Evolutionary conservation across 2,113 vertebrate genomes (phyloP).

Genomic region (Chunga burmeisteri): DNA sequence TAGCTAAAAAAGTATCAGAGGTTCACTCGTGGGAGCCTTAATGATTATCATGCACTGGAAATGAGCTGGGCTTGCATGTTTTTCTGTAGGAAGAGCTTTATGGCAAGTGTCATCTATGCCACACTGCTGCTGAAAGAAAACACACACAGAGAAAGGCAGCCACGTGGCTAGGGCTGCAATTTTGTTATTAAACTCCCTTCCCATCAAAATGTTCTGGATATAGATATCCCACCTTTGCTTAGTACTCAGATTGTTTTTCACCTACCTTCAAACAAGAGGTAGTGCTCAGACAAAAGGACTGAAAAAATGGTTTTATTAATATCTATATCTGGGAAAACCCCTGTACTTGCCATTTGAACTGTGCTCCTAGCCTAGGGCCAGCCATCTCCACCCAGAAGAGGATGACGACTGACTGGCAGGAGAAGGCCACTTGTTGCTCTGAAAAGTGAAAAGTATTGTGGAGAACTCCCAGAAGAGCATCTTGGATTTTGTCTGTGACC

Average conservation of each 20-base stretch:
- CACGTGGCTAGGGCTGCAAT: background rate
- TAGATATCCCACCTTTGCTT: background rate
- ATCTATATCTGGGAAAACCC: background rate
- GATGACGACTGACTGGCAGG: background rate
- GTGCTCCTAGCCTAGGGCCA: background rate
- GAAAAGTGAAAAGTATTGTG: background rate
- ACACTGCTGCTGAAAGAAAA: slow-evolving; percentile 14
- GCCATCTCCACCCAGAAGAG: background rate
- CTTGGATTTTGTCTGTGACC: background rate
- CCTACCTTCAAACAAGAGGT: background rate
- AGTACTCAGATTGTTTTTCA: background rate
- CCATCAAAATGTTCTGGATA: background rate
- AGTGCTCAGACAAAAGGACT: background rate
- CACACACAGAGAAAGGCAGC: background rate
- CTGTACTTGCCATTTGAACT: background rate
- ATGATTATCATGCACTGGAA: slow-evolving; percentile 2
- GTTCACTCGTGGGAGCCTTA: background rate
- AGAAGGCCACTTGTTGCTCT: background rate
- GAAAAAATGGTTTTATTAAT: background rate
- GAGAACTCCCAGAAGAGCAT: background rate
- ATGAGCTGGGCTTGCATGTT: slow-evolving; percentile 19
- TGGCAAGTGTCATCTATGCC: background rate
- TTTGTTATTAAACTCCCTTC: background rate
- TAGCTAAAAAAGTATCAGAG: slow-evolving; percentile 13
- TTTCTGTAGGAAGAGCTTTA: slow-evolving; percentile 17